A percentile compares a stretch with the other conserved stretches of the same genome.
Conservation (phyloP, 2,888 invertebrate genomes). For the Orthonychiurus folsomi region DNA sequence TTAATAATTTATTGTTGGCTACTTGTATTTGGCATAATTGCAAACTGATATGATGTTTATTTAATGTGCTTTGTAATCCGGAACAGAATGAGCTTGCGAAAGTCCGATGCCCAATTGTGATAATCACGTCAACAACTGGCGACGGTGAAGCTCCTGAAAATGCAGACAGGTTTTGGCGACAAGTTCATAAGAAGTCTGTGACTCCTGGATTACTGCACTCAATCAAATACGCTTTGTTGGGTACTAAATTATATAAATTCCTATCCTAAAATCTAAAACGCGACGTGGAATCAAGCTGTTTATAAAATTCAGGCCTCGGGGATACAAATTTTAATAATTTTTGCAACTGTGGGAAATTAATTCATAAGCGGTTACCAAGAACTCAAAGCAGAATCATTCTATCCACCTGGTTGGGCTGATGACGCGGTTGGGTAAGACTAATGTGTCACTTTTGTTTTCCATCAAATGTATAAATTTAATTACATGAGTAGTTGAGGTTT, state of each 20-base stretch:
- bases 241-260: slow-evolving; percentile 42
- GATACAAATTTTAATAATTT: slow-evolving; percentile 53
- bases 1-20: no score
- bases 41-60: slow-evolving; percentile 8
- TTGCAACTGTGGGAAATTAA: slow-evolving; percentile 48
- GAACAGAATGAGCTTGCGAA: slow-evolving; percentile 15
- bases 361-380: slow-evolving; percentile 45
- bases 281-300: neutral
- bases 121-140: slow-evolving; percentile 51
- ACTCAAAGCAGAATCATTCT: slow-evolving; percentile 48
- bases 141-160: slow-evolving; percentile 53
- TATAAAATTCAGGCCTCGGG: slow-evolving; percentile 46
- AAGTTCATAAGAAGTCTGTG: slow-evolving; percentile 45
- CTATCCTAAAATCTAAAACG: neutral
- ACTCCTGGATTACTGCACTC: slow-evolving; percentile 43
- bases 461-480: no score
- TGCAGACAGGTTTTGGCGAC: slow-evolving; percentile 47
- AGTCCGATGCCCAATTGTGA: slow-evolving; percentile 43
- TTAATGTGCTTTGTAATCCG: slow-evolving; percentile 23
- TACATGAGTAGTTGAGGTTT: no score
- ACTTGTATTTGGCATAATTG: no score
- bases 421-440: slow-evolving; percentile 49
- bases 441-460: no score
- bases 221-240: slow-evolving; percentile 48
- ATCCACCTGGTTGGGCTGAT: slow-evolving; percentile 48